Percentiles rank a stretch among this genome's conserved stretches.
phyloP scores from a whole-genome alignment of 1,140 invertebrate species.

The Brachionus rotundiformis region DNA sequence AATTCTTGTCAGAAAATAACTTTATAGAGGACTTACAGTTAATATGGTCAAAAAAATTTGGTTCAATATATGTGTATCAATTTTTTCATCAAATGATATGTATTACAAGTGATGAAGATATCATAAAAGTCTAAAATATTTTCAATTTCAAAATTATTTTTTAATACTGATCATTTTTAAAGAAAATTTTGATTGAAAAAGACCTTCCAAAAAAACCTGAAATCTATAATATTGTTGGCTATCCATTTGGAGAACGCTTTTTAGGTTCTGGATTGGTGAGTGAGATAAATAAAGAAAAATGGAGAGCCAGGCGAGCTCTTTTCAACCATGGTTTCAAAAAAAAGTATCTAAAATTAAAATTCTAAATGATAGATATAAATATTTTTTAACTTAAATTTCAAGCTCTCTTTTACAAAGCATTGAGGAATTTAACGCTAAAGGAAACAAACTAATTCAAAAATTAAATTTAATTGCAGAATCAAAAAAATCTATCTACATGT shows the following conservation, averaged over 20 bases:
- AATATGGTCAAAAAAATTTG: neutral
- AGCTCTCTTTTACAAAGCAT: neutral
- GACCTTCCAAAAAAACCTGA: slow-evolving; percentile 2
- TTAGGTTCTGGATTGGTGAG: neutral
- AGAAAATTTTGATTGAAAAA: slow-evolving; percentile 13
- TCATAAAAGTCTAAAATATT: neutral
- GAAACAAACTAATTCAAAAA: neutral
- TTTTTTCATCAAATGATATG: slow-evolving; percentile 17
- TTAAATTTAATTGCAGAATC: neutral
- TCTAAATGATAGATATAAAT: neutral
- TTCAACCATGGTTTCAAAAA: slow-evolving; percentile 34
- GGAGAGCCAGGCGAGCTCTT: slow-evolving; percentile 5
- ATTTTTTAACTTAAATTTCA: neutral
- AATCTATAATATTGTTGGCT: neutral
- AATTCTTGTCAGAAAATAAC: neutral
- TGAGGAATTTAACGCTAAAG: slow-evolving; percentile 15
- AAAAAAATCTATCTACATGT: neutral
- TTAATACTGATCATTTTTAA: neutral
- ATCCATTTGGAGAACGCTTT: slow-evolving; percentile 28
- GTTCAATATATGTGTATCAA: slow-evolving; percentile 16
- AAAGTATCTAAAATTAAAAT: neutral
- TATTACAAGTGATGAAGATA: neutral
- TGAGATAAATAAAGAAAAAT: slow-evolving; percentile 23
- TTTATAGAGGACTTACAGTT: neutral
- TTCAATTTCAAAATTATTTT: neutral